Conservation (phyloP, 2,888 invertebrate genomes). For the Drosophila limbata region DNA sequence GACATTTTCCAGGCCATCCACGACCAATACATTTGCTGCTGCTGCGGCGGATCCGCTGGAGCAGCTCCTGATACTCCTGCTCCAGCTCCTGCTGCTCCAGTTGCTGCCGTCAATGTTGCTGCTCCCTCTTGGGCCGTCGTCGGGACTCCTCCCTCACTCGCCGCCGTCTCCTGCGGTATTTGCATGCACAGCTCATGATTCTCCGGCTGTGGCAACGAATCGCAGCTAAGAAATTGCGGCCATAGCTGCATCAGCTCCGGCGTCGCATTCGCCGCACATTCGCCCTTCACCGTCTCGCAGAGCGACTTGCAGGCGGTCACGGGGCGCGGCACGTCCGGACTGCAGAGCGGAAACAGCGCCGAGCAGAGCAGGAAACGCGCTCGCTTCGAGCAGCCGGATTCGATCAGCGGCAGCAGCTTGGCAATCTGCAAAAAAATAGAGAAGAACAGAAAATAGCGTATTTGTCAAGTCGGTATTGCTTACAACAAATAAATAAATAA, state of each 20-base stretch:
- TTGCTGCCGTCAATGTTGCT: slow-evolving; percentile 36
- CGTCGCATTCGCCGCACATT: slow-evolving; percentile 87
- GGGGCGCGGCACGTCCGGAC: slow-evolving; percentile 93
- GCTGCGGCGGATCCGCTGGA: slow-evolving; percentile 45
- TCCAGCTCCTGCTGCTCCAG: slow-evolving; percentile 37
- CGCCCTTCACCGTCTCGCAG: slow-evolving; percentile 91
- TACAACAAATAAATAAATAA: too few species aligned
- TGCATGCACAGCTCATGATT: slow-evolving; percentile 92
- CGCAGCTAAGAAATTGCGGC: slow-evolving; percentile 92
- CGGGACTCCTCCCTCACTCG: slow-evolving; percentile 6
- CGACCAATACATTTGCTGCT: slow-evolving; percentile 81
- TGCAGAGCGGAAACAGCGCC: slow-evolving; percentile 95
- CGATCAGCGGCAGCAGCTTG: slow-evolving; percentile 90
- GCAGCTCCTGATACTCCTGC: slow-evolving; percentile 34
- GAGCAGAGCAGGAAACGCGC: slow-evolving; percentile 95
- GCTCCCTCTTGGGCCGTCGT: slow-evolving; percentile 21
- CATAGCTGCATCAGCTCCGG: slow-evolving; percentile 89
- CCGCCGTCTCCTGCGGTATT: slow-evolving; percentile 84
- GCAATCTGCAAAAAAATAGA: slow-evolving; percentile 88
- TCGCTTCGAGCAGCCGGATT: slow-evolving; percentile 92
- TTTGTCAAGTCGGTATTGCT: background rate
- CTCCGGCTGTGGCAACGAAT: slow-evolving; percentile 91
- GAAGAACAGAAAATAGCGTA: background rate
- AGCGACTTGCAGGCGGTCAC: slow-evolving; percentile 94
- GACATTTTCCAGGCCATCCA: slow-evolving; percentile 82